These are phyloP conservation scores for Oncorhynchus keta DNA, from an alignment of 2,113 vertebrate species.

Conservation along the genomic window DNA sequence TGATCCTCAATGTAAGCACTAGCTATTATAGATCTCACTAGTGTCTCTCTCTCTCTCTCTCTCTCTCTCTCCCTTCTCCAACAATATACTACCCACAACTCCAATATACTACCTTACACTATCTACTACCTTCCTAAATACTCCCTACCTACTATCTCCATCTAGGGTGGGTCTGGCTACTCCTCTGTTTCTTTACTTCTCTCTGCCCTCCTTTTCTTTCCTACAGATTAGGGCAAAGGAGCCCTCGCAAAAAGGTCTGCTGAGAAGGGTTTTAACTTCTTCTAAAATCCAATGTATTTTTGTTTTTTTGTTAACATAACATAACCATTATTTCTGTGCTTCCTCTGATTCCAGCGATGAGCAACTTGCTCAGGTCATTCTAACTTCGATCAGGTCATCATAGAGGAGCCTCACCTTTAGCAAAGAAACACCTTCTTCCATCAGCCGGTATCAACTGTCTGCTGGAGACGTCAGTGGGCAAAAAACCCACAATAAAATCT, in stretches of 20 bases:
- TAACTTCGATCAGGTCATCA: conserved; percentile 23
- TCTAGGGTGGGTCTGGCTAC: too few relatives aligned
- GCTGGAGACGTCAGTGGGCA: neutral
- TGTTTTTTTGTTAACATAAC: neutral
- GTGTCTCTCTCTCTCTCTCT: too few relatives aligned
- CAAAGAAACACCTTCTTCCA: neutral
- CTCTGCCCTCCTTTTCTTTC: too few relatives aligned
- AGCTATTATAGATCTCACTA: neutral
- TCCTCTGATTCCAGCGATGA: conserved; percentile 55
- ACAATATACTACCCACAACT: too few relatives aligned
- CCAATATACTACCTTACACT: too few relatives aligned
- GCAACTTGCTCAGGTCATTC: conserved; percentile 62
- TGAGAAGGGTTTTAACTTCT: too few relatives aligned
- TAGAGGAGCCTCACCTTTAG: neutral
- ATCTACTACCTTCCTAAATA: too few relatives aligned
- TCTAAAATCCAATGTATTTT: neutral
- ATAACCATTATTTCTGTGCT: neutral
- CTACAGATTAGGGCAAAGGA: too few relatives aligned
- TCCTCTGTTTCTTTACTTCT: too few relatives aligned
- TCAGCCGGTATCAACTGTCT: neutral
- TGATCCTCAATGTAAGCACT: conserved; percentile 62
- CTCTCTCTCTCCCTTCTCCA: too few relatives aligned
- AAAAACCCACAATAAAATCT: neutral
- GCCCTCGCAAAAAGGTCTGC: too few relatives aligned
- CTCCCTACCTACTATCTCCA: too few relatives aligned